Conservation (phyloP, 2,797 vertebrate genomes). For the Harpagifer antarcticus region DNA sequence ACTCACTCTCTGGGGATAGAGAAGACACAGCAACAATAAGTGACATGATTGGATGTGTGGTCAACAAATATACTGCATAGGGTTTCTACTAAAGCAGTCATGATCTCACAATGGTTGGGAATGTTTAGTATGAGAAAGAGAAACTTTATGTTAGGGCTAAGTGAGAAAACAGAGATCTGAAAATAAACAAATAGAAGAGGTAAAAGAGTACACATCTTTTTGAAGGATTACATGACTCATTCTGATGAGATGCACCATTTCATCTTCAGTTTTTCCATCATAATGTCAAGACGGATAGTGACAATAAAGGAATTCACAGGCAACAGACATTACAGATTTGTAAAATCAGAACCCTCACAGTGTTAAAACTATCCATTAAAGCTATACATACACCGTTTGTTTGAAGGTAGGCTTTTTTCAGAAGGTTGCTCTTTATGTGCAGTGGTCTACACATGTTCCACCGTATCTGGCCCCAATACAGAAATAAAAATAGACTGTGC, state of each 20-base stretch:
- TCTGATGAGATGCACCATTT: background rate
- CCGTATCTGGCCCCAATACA: background rate
- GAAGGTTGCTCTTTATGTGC: background rate
- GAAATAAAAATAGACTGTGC: background rate
- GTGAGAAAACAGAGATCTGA: background rate
- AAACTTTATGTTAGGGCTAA: background rate
- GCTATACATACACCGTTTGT: background rate
- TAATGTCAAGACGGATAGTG: background rate
- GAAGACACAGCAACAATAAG: conserved; percentile 42
- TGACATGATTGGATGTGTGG: background rate
- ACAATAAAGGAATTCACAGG: background rate
- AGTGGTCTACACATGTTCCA: background rate
- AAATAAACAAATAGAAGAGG: background rate
- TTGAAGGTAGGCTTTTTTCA: background rate
- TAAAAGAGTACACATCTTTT: too few relatives aligned
- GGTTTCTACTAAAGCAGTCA: background rate
- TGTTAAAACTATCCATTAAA: background rate
- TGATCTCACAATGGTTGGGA: background rate
- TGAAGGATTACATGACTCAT: background rate
- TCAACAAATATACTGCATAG: background rate
- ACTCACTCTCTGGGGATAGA: conserved; percentile 89
- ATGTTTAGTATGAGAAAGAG: background rate
- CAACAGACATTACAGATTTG: background rate
- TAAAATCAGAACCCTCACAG: background rate
- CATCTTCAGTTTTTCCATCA: background rate